These are phyloP conservation scores for Kryptolebias marmoratus DNA, from an alignment of 2,113 vertebrate species.

Conservation along the genomic window DNA sequence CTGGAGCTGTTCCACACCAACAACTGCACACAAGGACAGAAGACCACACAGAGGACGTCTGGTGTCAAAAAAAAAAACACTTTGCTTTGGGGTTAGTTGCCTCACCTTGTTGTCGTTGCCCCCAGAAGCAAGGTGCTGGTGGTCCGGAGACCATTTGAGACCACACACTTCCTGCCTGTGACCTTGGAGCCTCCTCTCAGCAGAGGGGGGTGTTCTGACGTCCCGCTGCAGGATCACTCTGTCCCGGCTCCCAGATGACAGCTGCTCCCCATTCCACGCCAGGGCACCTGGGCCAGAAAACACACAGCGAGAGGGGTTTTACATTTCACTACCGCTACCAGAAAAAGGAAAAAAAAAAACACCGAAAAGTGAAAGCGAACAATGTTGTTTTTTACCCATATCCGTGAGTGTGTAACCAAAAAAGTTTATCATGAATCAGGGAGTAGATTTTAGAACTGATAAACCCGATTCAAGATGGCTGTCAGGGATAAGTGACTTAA, in stretches of 20 bases:
- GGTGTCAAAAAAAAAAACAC: not conserved
- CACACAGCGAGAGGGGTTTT: not conserved
- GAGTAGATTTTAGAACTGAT: no score
- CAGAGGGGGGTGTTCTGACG: constrained; percentile 74
- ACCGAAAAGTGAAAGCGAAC: no score
- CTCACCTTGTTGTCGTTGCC: constrained; percentile 85
- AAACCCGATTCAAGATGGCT: no score
- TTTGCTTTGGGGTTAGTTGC: not conserved
- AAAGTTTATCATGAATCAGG: no score
- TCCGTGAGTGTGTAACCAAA: no score
- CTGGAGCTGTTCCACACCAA: constrained; percentile 86
- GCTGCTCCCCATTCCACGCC: constrained; percentile 85
- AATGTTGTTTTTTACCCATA: no score
- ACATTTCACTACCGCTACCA: constrained; percentile 15
- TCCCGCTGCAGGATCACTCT: constrained; percentile 84
- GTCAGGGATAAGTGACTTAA: no score
- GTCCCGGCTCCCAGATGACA: constrained; percentile 84
- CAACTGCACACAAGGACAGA: constrained; percentile 57
- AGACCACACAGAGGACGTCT: not conserved
- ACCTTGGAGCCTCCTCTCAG: constrained; percentile 82
- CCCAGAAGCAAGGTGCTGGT: constrained; percentile 85
- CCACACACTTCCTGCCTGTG: constrained; percentile 86
- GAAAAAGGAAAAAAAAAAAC: not conserved
- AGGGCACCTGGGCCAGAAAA: constrained; percentile 75
- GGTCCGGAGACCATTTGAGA: constrained; percentile 86